Evolutionary conservation across 2,797 vertebrate genomes (phyloP).

Genomic region (Sebastolobus alascanus): DNA sequence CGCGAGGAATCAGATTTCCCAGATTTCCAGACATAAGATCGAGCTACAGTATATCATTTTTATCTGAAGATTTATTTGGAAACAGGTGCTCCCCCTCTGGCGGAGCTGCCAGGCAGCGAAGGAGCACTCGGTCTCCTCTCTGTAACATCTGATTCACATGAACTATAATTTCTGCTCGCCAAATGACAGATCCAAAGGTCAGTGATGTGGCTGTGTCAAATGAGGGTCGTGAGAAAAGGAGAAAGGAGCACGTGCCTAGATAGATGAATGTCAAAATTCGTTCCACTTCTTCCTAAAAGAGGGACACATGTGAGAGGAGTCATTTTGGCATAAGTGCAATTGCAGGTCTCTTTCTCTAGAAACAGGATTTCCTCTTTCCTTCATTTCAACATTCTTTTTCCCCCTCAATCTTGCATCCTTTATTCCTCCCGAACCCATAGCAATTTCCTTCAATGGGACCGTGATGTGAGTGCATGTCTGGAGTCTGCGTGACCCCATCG

Average conservation of each 20-base stretch:
- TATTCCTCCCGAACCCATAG: conserved; percentile 40
- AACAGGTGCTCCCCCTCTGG: conserved; percentile 78
- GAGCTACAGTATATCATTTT: conserved; percentile 63
- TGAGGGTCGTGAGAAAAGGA: conserved; percentile 79
- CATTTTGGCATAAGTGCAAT: conserved; percentile 24
- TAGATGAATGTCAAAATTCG: conserved; percentile 64
- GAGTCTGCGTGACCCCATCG: conserved; percentile 65
- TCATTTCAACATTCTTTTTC: conserved; percentile 40
- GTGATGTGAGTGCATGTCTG: conserved; percentile 58
- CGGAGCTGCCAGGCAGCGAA: conserved; percentile 39
- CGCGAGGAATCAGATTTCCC: conserved; percentile 66
- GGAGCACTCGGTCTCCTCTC: conserved; percentile 51
- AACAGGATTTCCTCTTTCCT: conserved; percentile 48
- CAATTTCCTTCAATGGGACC: conserved; percentile 54
- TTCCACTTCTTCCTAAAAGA: conserved; percentile 36
- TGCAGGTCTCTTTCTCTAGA: conserved; percentile 16
- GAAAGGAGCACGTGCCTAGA: conserved; percentile 54
- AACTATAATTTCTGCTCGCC: conserved; percentile 64
- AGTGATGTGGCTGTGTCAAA: conserved; percentile 74
- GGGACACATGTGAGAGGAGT: conserved; percentile 23
- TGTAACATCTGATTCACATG: conserved; percentile 80
- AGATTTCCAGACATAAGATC: conserved; percentile 66
- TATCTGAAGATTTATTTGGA: conserved; percentile 78
- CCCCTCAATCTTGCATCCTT: conserved; percentile 25
- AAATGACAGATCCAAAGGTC: conserved; percentile 72